Percentiles rank a stretch among this genome's conserved stretches.
phyloP scores from a whole-genome alignment of 2,797 vertebrate genomes.

The Neoniphon sammara region DNA sequence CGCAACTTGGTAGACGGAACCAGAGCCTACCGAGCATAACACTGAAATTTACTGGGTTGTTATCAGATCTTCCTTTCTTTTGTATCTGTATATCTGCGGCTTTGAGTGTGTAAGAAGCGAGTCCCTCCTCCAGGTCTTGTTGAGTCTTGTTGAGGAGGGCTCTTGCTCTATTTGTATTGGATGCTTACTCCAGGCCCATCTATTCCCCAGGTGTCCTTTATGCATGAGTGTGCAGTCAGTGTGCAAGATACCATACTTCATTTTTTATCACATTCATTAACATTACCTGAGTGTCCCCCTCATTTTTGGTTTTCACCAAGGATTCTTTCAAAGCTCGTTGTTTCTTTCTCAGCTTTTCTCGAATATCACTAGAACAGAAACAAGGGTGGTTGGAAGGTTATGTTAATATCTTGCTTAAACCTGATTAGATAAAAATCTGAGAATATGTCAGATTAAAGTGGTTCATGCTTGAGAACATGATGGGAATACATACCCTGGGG shows the following conservation, averaged over 20 bases:
- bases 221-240: not conserved
- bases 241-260: too few relatives aligned
- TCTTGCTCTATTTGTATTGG: not conserved
- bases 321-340: slow-evolving; percentile 75
- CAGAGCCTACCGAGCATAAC: slow-evolving; percentile 75
- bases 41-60: slow-evolving; percentile 46
- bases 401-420: not conserved
- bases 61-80: slow-evolving; percentile 15
- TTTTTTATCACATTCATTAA: not conserved
- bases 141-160: slow-evolving; percentile 47
- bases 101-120: slow-evolving; percentile 6
- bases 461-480: not conserved
- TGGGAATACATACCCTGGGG: slow-evolving; percentile 54
- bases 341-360: slow-evolving; percentile 79
- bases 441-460: not conserved
- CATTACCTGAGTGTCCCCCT: slow-evolving; percentile 78
- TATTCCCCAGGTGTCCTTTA: not conserved
- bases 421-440: not conserved
- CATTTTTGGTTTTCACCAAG: slow-evolving; percentile 68
- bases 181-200: not conserved
- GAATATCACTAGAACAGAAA: slow-evolving; percentile 71
- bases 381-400: not conserved
- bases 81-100: slow-evolving; percentile 15
- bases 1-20: slow-evolving; percentile 62
- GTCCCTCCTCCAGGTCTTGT: slow-evolving; percentile 38